Percentiles rank a stretch among this genome's conserved stretches.
Evolutionary conservation across 2,888 invertebrate genomes (phyloP).

Genomic region (Balanococcus diminutus): DNA sequence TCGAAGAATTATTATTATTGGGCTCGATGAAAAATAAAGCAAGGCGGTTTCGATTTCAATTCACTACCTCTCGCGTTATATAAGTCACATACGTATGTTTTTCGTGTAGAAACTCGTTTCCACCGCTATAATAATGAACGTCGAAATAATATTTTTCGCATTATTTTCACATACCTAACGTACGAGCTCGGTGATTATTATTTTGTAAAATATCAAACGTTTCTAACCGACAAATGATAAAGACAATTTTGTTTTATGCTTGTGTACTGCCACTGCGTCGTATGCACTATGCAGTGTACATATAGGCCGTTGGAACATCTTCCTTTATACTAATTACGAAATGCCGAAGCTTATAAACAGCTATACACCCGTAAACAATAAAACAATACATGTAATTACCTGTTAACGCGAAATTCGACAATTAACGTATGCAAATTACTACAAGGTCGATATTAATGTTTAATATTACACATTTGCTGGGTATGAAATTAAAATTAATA

Average conservation of each 20-base stretch:
- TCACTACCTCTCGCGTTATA: not conserved
- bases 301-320: not conserved
- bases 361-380: not conserved
- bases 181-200: not conserved
- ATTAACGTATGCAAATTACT: constrained; percentile 9
- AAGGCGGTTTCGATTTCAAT: not conserved
- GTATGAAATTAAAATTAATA: not conserved
- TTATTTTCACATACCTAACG: not conserved
- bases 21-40: not conserved
- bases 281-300: not conserved
- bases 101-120: constrained; percentile 26
- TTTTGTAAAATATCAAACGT: constrained; percentile 32
- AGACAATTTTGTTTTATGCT: not conserved
- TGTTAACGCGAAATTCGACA: constrained; percentile 26
- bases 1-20: not conserved
- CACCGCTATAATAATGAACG: constrained; percentile 2
- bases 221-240: not conserved
- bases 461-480: not conserved
- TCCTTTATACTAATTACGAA: constrained; percentile 6
- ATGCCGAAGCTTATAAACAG: not conserved
- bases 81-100: not conserved
- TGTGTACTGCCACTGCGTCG: no score
- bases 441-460: constrained; percentile 3
- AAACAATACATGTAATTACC: not conserved
- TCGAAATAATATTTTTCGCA: not conserved